Evolutionary conservation across 2,113 vertebrate genomes (phyloP).

Genomic region (Phalacrocorax brasilianus): DNA sequence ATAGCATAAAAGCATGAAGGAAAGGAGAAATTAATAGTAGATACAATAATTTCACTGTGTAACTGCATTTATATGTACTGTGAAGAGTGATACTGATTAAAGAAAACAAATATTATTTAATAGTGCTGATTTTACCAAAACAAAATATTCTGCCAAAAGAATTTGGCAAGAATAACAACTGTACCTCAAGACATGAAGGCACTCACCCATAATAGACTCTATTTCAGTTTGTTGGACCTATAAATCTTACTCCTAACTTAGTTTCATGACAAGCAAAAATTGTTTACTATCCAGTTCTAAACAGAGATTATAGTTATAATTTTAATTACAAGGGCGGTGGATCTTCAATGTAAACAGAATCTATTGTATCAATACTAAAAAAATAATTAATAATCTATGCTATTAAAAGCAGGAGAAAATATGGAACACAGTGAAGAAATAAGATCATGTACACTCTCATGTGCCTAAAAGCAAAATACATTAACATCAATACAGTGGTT

Average conservation of each 20-base stretch:
- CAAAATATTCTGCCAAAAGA: neutral
- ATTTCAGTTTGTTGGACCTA: neutral
- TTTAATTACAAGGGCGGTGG: neutral
- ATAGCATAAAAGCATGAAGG: neutral
- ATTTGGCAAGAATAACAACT: neutral
- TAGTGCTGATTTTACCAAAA: neutral
- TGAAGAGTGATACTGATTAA: neutral
- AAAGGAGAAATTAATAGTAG: neutral
- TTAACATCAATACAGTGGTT: neutral
- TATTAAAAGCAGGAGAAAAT: neutral
- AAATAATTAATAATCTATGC: neutral
- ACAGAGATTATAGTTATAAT: neutral
- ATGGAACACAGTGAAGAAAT: neutral
- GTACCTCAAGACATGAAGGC: neutral
- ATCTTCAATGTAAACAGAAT: neutral
- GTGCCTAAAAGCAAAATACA: neutral
- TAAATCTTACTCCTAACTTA: neutral
- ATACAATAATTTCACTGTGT: neutral
- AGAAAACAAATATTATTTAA: neutral
- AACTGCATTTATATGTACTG: neutral
- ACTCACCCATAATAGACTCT: neutral
- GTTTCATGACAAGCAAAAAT: neutral
- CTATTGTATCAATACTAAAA: neutral
- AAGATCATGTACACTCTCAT: neutral
- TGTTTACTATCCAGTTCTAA: neutral